A percentile compares a stretch with the other conserved stretches of the same genome.
phyloP scores from a whole-genome alignment of 2,113 vertebrate genomes.

The Clarias gariepinus region DNA sequence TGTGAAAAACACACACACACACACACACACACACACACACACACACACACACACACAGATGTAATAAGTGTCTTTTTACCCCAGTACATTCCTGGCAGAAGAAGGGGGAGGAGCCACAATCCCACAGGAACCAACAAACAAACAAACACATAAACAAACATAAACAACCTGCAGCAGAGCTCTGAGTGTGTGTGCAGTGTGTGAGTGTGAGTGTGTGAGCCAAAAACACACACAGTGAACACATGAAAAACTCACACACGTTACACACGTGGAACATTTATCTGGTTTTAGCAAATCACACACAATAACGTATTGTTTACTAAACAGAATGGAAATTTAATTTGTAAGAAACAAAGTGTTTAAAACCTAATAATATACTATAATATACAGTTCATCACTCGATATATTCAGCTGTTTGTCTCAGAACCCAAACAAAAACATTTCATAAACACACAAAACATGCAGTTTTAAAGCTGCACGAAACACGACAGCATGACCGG shows the following conservation, averaged over 20 bases:
- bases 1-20: background rate
- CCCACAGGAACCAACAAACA: conserved; percentile 48
- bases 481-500: background rate
- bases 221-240: conserved; percentile 1
- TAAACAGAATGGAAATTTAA: background rate
- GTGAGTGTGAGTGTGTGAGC: background rate
- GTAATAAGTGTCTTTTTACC: conserved; percentile 67
- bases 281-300: background rate
- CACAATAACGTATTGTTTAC: background rate
- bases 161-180: conserved; percentile 7
- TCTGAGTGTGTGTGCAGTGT: conserved; percentile 15
- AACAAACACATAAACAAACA: conserved; percentile 50
- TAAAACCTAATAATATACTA: background rate
- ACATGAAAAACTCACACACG: conserved; percentile 8
- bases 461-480: background rate
- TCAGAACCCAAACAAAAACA: background rate
- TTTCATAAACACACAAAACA: background rate
- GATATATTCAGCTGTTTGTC: background rate
- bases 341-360: background rate
- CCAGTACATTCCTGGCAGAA: conserved; percentile 76
- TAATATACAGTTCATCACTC: background rate
- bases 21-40: conserved; percentile 2
- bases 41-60: background rate
- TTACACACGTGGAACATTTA: conserved; percentile 39
- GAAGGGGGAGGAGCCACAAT: conserved; percentile 53